Evolutionary conservation across 2,113 vertebrate genomes (phyloP).

Genomic region (Cyanoramphus novaezelandiae): DNA sequence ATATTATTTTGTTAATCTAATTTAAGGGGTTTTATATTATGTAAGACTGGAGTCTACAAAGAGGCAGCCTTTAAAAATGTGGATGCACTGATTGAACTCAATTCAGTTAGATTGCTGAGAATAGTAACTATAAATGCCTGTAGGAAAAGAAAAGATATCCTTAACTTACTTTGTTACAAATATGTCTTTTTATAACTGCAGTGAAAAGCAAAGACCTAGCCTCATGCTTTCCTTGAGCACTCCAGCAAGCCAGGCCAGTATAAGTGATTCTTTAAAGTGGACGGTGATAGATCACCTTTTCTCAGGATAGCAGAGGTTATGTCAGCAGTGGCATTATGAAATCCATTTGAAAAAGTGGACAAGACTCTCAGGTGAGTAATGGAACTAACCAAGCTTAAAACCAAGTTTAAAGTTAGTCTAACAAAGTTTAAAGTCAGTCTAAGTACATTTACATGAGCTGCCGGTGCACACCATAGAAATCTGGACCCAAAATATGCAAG

Average conservation of each 20-base stretch:
- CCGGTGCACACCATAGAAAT: background rate
- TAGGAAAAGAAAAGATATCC: background rate
- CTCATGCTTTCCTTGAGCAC: background rate
- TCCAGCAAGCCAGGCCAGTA: background rate
- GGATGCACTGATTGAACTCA: background rate
- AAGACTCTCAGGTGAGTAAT: background rate
- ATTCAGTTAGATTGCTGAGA: background rate
- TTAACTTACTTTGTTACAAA: background rate
- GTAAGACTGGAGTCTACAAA: background rate
- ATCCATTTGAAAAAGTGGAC: background rate
- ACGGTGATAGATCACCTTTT: background rate
- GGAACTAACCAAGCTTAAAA: background rate
- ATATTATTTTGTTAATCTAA: background rate
- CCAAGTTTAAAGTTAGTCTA: background rate
- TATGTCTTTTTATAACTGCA: fast-evolving
- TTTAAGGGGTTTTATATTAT: background rate
- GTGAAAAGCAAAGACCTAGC: background rate
- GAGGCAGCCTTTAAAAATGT: background rate
- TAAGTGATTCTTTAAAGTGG: background rate
- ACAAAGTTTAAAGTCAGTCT: background rate
- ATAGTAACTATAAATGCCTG: background rate
- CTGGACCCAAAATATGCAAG: background rate
- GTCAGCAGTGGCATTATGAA: background rate
- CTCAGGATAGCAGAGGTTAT: background rate
- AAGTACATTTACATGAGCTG: background rate